phyloP scores from a whole-genome alignment of 2,113 vertebrate genomes.

The Miniopterus natalensis region DNA sequence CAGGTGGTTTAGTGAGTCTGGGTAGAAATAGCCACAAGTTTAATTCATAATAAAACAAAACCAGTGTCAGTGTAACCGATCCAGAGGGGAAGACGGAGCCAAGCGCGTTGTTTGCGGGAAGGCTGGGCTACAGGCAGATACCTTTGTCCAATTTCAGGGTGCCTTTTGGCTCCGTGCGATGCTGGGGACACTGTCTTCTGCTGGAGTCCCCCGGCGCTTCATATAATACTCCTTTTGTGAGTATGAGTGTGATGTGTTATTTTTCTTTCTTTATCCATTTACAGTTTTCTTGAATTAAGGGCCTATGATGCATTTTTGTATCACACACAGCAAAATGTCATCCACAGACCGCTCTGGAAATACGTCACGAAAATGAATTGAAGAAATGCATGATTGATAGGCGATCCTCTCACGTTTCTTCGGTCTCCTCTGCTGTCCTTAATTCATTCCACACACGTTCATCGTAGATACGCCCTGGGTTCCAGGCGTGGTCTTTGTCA shows the following conservation, averaged over 20 bases:
- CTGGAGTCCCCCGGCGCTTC: neutral
- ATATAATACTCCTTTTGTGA: neutral
- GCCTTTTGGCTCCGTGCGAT: no score
- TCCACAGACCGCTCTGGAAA: neutral
- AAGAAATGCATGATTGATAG: neutral
- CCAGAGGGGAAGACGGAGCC: neutral
- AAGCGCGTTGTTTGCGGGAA: neutral
- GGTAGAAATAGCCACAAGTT: neutral
- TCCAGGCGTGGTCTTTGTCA: neutral
- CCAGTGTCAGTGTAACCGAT: neutral
- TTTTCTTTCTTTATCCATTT: slow-evolving; percentile 6
- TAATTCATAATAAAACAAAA: slow-evolving; percentile 35
- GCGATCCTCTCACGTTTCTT: neutral
- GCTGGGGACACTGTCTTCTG: neutral
- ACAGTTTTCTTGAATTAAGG: neutral
- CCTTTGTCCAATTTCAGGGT: rapidly evolving
- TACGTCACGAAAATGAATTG: neutral
- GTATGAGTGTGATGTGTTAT: neutral
- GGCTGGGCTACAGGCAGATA: rapidly evolving
- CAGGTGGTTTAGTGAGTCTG: neutral
- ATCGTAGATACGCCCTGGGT: neutral
- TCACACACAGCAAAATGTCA: neutral
- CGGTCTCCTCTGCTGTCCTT: neutral
- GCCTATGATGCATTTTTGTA: neutral
- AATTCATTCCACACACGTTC: neutral